Percentiles rank a stretch among this genome's conserved stretches.
These are phyloP conservation scores for Odobenus rosmarus DNA, from an alignment of 2,113 vertebrate genomes.

Conservation along the genomic window DNA sequence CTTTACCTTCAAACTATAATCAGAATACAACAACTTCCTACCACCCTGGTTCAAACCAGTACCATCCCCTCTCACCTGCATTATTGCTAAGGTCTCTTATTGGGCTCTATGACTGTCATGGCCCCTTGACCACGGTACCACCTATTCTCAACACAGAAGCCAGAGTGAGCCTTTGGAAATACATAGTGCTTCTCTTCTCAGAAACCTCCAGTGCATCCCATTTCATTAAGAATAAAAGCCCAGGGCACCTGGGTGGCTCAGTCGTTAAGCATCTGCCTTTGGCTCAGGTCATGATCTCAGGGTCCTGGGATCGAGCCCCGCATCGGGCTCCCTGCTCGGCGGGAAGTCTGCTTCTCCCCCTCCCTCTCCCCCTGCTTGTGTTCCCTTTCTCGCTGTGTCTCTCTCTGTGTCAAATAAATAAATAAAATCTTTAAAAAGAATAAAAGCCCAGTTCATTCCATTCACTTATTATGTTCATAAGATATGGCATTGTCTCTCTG, in stretches of 20 bases:
- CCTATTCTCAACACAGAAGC: background rate
- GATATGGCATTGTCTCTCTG: background rate
- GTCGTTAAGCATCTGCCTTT: no score
- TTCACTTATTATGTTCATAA: background rate
- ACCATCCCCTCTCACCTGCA: background rate
- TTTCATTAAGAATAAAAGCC: background rate
- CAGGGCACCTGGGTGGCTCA: background rate
- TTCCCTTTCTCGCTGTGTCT: no score
- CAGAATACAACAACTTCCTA: background rate
- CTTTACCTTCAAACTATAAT: background rate
- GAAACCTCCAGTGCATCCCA: background rate
- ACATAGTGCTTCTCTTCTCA: background rate
- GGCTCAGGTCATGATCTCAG: no score
- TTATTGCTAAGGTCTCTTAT: background rate
- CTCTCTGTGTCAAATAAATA: no score
- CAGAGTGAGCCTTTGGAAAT: background rate
- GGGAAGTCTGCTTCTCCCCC: no score
- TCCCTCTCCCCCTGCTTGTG: no score
- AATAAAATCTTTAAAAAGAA: background rate
- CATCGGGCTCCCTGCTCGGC: no score
- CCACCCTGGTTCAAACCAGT: background rate
- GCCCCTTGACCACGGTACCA: background rate
- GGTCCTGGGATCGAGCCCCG: no score
- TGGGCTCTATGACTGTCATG: background rate
- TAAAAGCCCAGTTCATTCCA: background rate